Evolutionary conservation across 2,797 vertebrate genomes (phyloP).

Genomic region (Phoebastria nigripes): DNA sequence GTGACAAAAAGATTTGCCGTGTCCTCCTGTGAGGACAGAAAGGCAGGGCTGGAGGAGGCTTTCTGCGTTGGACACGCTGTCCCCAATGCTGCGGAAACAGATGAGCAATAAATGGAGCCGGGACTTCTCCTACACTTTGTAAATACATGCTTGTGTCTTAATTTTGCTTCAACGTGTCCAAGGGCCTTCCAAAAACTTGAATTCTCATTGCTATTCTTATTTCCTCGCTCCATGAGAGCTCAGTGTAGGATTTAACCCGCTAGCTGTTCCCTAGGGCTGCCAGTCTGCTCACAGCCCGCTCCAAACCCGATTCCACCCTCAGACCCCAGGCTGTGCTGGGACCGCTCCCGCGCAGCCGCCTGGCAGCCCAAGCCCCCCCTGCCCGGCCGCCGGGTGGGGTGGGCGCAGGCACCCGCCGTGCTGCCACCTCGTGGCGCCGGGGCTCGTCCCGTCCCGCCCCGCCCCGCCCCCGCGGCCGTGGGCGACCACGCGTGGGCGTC

Average conservation of each 20-base stretch:
- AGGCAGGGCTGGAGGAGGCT: background rate
- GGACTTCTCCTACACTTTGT: background rate
- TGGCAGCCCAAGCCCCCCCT: background rate
- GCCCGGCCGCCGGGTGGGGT: background rate
- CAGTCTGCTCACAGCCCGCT: rapidly evolving
- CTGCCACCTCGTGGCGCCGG: slow-evolving; percentile 34
- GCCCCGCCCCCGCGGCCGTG: rapidly evolving
- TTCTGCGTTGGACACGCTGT: background rate
- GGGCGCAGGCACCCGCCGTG: background rate
- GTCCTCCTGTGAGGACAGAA: background rate
- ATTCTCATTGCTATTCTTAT: background rate
- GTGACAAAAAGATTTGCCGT: background rate
- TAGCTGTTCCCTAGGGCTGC: background rate
- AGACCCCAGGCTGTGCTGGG: background rate
- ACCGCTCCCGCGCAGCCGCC: background rate
- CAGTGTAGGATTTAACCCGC: rapidly evolving
- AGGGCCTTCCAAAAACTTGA: background rate
- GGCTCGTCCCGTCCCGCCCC: too few relatives aligned
- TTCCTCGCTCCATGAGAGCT: rapidly evolving
- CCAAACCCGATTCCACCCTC: background rate
- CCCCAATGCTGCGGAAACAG: background rate
- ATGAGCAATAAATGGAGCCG: background rate
- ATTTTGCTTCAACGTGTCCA: background rate
- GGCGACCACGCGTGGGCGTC: background rate
- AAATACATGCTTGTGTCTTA: rapidly evolving